phyloP scores from a whole-genome alignment of 2,888 invertebrate genomes.

The Poecilobothrus nobilitatus region DNA sequence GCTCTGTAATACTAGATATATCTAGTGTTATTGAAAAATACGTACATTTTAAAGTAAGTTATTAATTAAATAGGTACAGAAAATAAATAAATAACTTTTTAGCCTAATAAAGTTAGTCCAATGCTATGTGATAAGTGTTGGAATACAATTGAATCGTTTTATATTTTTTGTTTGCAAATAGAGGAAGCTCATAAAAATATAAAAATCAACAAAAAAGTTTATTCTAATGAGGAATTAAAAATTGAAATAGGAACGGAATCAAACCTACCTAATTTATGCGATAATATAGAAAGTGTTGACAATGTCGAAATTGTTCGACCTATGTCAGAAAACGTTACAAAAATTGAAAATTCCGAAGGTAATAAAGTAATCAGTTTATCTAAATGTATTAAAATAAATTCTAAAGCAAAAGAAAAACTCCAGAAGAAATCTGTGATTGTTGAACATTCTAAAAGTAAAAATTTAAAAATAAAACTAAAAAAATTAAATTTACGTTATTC shows the following conservation, averaged over 20 bases:
- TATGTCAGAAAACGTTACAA: no score
- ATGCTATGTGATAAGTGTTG: slow-evolving; percentile 35
- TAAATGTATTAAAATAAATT: no score
- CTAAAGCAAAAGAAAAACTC: no score
- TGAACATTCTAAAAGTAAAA: no score
- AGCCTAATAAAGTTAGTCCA: not conserved
- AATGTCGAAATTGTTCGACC: not conserved
- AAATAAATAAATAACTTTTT: not conserved
- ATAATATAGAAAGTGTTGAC: not conserved
- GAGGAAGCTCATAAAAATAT: slow-evolving; percentile 32
- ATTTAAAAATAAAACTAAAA: no score
- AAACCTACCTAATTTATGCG: no score
- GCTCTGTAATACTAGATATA: not conserved
- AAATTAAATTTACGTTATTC: no score
- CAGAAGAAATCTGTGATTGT: no score
- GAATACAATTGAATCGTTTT: slow-evolving; percentile 37
- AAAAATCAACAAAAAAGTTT: not conserved
- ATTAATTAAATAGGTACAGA: not conserved
- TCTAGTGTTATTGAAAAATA: not conserved
- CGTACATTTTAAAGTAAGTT: not conserved
- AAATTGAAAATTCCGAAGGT: no score
- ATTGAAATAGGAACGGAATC: no score
- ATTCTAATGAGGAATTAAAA: not conserved
- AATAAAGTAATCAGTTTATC: no score
- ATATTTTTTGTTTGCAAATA: slow-evolving; percentile 37